Evolutionary conservation across 2,888 invertebrate species (phyloP).

Genomic region (Trissolcus japonicus): DNA sequence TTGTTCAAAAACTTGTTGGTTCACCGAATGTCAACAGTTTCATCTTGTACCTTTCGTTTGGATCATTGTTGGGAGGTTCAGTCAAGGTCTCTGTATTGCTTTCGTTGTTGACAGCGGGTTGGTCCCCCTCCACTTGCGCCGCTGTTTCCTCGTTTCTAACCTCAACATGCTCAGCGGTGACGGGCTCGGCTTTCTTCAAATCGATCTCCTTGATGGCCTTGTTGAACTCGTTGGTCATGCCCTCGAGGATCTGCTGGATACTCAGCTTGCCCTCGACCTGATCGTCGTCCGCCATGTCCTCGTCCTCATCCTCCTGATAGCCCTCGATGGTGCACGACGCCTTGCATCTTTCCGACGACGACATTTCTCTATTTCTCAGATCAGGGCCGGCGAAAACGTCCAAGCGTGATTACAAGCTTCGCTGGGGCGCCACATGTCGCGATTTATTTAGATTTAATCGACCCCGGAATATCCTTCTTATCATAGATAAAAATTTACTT

Average conservation of each 20-base stretch:
- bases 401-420: slow-evolving; percentile 6
- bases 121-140: slow-evolving; percentile 18
- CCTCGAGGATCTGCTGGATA: slow-evolving; percentile 73
- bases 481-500: slow-evolving; percentile 34
- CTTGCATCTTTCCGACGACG: slow-evolving; percentile 56
- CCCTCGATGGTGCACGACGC: slow-evolving; percentile 65
- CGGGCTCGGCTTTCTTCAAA: slow-evolving; percentile 20
- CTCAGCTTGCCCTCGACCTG: slow-evolving; percentile 69
- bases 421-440: slow-evolving; percentile 34
- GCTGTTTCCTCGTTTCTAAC: slow-evolving; percentile 48
- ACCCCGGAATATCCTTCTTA: slow-evolving; percentile 27
- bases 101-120: slow-evolving; percentile 22
- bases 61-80: not conserved
- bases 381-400: slow-evolving; percentile 38
- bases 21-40: no score
- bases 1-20: no score
- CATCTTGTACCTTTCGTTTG: no score
- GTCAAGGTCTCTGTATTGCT: slow-evolving; percentile 1
- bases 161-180: slow-evolving; percentile 37
- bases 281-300: slow-evolving; percentile 63
- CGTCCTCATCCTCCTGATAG: slow-evolving; percentile 66
- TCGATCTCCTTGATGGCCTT: slow-evolving; percentile 61
- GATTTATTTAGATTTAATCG: not conserved
- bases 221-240: slow-evolving; percentile 75
- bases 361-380: slow-evolving; percentile 37